Evolutionary conservation across 2,113 vertebrate genomes (phyloP), one percentile per base, ranked within the genome.

Genomic region (Megaleporinus macrocephalus): DNA sequence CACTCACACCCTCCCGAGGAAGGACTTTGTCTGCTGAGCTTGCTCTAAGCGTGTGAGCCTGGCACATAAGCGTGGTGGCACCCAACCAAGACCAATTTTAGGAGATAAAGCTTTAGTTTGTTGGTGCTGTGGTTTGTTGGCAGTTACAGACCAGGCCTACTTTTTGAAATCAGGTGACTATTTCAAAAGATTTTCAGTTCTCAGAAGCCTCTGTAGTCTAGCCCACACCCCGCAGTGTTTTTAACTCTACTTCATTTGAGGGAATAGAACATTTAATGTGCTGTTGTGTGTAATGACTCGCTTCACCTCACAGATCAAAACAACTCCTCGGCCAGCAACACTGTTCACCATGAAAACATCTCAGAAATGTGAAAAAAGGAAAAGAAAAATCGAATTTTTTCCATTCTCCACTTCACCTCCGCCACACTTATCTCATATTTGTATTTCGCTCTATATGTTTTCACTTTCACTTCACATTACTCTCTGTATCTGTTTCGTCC

Each of bases 141-240:
- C 49, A 69, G 66, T 2, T 47, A 57, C 20, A 70, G 16, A 20
- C 7, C 20, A 36, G 65, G 16, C 6, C 16, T 30, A 29, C 5
- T n/a, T 20, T 55, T 55, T 18, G n/a, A 22, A 57, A 57, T 78
- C 76, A 66, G 62, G 44, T 53, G 44, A 78, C 47, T 53, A 44
- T 44, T 44, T 44, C 9, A 10, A 44, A 18, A 16, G 4, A 65
- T n/a, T 47, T 36, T 74, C n/a, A 66, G 29, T 59, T 62, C 33
- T 73, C 27, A 49, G 47, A 77, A 81, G 57, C 44, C 33, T 68
- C 47, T 76, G 57, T 44, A 51, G 49, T 70, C 51, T 55, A 61
- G 30, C 49, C 73, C 80, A 78, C 62, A 55, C 49, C 76, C 62
- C 51, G 49, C 76, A 26, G 49, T 36, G 65, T 24, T 79, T 26